Evolutionary conservation across 2,113 vertebrate species (phyloP).

Genomic region (Gadus macrocephalus): DNA sequence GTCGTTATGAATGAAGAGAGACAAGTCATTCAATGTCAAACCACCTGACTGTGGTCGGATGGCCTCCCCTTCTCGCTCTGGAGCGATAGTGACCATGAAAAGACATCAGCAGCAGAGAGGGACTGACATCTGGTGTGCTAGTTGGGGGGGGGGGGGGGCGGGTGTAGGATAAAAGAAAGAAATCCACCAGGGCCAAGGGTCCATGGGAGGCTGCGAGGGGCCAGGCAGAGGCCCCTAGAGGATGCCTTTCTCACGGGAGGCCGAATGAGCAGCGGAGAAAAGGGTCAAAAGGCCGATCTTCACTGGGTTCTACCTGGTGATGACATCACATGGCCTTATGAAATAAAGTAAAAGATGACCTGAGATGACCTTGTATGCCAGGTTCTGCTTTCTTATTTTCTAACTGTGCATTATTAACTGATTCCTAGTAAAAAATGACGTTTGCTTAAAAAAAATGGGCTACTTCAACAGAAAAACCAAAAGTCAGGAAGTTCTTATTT

Average conservation of each 20-base stretch:
- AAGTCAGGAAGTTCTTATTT: no score
- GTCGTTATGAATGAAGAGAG: no score
- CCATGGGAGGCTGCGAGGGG: slow-evolving; percentile 45
- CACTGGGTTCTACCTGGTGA: no score
- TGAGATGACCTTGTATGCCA: no score
- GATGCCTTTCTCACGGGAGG: slow-evolving; percentile 21
- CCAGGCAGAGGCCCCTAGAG: slow-evolving; percentile 34
- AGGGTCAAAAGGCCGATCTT: slow-evolving; percentile 17
- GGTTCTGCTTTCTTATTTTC: no score
- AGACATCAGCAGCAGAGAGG: slow-evolving; percentile 40
- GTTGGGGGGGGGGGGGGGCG: slow-evolving; percentile 13
- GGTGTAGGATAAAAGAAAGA: slow-evolving; percentile 49
- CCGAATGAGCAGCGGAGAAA: slow-evolving; percentile 27
- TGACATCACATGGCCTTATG: no score
- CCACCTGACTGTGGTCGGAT: background rate
- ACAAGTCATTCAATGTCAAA: background rate
- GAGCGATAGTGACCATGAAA: slow-evolving; percentile 36
- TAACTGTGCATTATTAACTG: no score
- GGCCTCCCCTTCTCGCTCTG: slow-evolving; percentile 3
- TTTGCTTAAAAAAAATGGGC: no score
- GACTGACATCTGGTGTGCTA: slow-evolving; percentile 59
- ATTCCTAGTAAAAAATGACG: no score
- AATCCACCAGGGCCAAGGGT: slow-evolving; percentile 49
- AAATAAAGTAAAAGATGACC: no score
- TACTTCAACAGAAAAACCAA: no score